These are phyloP conservation scores for Pygoscelis antarcticus DNA, from an alignment of 2,113 vertebrate species.

Conservation along the genomic window DNA sequence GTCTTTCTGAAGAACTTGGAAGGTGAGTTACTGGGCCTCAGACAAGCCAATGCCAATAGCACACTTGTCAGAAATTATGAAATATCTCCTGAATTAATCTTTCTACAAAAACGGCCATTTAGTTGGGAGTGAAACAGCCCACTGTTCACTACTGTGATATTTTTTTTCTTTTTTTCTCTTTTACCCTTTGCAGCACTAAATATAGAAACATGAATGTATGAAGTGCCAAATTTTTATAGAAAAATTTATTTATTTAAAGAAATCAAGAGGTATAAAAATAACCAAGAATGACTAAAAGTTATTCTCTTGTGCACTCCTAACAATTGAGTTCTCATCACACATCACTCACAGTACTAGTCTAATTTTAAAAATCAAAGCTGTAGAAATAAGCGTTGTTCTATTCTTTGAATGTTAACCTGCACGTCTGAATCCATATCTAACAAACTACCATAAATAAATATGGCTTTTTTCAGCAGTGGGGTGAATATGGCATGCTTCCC, in stretches of 20 bases:
- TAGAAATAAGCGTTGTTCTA: not conserved
- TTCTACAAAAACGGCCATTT: accelerated
- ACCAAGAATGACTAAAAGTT: not conserved
- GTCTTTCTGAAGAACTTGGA: not conserved
- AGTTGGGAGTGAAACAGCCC: not conserved
- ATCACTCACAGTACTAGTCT: not conserved
- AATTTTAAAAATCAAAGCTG: not conserved
- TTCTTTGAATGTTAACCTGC: not conserved
- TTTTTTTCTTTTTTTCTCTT: not conserved
- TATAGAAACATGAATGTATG: not conserved
- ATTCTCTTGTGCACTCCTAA: not conserved
- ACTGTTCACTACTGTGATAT: accelerated
- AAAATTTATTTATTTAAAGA: not conserved
- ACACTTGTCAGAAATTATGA: not conserved
- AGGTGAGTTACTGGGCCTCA: not conserved
- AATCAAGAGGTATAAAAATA: not conserved
- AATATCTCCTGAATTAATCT: not conserved
- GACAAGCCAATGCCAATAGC: not conserved
- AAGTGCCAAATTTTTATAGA: not conserved
- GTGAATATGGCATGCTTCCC: not conserved
- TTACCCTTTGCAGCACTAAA: not conserved
- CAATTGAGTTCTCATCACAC: not conserved
- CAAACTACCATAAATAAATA: not conserved
- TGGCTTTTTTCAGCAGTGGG: not conserved
- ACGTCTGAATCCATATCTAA: not conserved